phyloP scores from a whole-genome alignment of 2,113 vertebrate genomes.

The Naja naja region DNA sequence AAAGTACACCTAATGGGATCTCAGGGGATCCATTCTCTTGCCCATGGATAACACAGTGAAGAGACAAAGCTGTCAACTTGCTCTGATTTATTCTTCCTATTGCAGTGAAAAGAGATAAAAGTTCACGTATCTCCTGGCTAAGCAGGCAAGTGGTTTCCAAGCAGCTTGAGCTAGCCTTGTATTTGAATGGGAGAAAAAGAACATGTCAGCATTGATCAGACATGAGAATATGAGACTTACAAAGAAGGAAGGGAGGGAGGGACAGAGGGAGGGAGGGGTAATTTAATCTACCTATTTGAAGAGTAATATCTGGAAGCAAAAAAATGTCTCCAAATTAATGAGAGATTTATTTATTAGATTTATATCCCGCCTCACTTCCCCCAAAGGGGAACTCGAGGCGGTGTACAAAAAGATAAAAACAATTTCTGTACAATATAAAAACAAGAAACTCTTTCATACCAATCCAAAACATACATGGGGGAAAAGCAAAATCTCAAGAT shows the following conservation, averaged over 20 bases:
- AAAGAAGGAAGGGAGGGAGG: neutral
- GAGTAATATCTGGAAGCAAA: neutral
- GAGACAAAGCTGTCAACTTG: constrained; percentile 48
- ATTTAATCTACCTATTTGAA: neutral
- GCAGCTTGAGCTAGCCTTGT: constrained; percentile 1
- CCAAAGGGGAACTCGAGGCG: no score
- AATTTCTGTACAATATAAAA: no score
- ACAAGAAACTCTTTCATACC: no score
- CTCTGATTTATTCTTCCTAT: constrained; percentile 48
- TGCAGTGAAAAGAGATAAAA: constrained; percentile 46
- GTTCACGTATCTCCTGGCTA: constrained; percentile 26
- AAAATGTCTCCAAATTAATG: neutral
- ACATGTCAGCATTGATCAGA: neutral
- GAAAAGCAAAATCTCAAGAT: no score
- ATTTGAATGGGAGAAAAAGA: constrained; percentile 1
- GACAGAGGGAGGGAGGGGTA: neutral
- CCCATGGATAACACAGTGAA: constrained; percentile 42
- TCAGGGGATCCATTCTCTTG: constrained; percentile 46
- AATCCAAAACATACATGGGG: no score
- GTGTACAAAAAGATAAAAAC: no score
- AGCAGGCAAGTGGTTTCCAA: constrained; percentile 11
- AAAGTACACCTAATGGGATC: constrained; percentile 58
- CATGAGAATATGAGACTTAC: neutral
- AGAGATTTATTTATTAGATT: no score
- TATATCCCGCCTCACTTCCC: no score